phyloP scores from a whole-genome alignment of 1,140 invertebrate species.

The Caenorhabditis brenneri region DNA sequence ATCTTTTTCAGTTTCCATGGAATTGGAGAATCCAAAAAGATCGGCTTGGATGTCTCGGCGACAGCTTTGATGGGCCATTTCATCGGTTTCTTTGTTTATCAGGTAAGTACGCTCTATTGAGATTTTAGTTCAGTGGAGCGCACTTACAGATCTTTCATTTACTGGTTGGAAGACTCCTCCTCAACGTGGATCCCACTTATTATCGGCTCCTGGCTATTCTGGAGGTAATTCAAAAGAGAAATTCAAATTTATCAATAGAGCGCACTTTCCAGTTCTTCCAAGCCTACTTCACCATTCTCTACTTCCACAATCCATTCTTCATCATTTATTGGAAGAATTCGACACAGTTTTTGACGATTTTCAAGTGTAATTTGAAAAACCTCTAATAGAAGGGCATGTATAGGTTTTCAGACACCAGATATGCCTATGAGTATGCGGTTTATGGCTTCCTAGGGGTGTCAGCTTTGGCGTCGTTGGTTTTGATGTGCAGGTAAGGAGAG shows the following conservation, averaged over 20 bases:
- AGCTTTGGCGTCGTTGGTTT: neutral
- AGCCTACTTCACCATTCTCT: neutral
- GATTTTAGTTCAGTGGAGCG: neutral
- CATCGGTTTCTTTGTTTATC: neutral
- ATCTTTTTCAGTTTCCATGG: neutral
- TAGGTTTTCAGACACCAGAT: neutral
- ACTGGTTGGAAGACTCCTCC: neutral
- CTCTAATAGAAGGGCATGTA: no score
- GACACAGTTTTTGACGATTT: neutral
- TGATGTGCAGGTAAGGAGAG: neutral
- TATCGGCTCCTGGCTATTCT: neutral
- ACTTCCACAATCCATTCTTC: neutral
- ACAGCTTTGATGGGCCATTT: neutral
- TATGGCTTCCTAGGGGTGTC: neutral
- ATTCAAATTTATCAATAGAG: neutral
- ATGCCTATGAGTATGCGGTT: neutral
- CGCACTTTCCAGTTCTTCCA: neutral
- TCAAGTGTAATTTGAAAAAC: no score
- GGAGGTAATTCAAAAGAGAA: neutral
- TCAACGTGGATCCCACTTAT: neutral
- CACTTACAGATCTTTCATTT: neutral
- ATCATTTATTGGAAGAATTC: neutral
- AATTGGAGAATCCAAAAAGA: neutral
- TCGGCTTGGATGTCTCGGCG: neutral
- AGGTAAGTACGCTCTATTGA: no score